Evolutionary conservation across 2,797 vertebrate genomes (phyloP), one percentile per base, ranked within the genome.

Genomic region (Decapterus maruadsi): DNA sequence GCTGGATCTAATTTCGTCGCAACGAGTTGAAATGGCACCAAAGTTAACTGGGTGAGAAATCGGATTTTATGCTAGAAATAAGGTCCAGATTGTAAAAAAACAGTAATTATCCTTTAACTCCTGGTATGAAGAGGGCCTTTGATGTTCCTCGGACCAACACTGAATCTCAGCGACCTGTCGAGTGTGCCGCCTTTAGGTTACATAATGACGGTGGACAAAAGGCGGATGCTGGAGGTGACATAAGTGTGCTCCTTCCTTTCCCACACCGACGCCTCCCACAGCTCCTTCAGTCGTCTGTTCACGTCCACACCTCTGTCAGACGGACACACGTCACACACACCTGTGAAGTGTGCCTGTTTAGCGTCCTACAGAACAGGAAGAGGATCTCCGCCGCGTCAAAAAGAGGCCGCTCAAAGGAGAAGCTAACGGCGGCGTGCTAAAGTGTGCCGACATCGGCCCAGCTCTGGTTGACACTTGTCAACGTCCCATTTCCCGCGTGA

Each of bases 221-320:
- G 60, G 43, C 9, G 7, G 31, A 10, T 0, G 14, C 6, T 10
- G 16, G 1, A 55, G 78, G 84, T 57, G 88, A 72, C 61, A 84
- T 62, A 89, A 86, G 90, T 85, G 87, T 77, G 86, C 75, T 20
- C 34, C 51, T 71, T 79, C 80, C 81, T 85, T 22, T 85, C 86
- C 72, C 85, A 31, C 0, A 0, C 12, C 1, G 1, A 78, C 78
- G 22, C 62, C 54, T 77, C 59, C 6, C 3, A 16, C 9, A 0
- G 19, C 43, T 45, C 26, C 45, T 42, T 43, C 56, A 1, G 7
- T 36, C 45, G 13, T 31, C 67, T 38, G 45, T 42, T 40, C 43
- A 10, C 26, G 4, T 19, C 26, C 26, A 26, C 26, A 0, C 56
- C 45, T 61, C 53, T 2, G 16, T 36, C 72, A 75, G 58, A 63